phyloP scores from a whole-genome alignment of 2,113 vertebrate species.

The Rattus norvegicus region DNA sequence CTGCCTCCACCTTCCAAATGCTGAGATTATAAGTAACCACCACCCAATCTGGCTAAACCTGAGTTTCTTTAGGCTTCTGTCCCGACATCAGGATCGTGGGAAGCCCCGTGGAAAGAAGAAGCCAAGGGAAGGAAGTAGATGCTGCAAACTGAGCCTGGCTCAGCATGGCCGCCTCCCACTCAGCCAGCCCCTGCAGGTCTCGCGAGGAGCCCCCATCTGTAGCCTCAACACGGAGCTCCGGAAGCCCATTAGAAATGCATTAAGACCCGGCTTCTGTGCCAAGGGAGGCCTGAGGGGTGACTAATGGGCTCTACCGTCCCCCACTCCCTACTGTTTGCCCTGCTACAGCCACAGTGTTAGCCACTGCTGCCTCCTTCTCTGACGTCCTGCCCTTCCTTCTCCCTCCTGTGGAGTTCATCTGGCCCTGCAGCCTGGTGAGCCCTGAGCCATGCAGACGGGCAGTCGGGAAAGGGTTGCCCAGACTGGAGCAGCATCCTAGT shows the following conservation, averaged over 20 bases:
- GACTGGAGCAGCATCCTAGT: not conserved
- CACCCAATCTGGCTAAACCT: not conserved
- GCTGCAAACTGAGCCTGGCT: not conserved
- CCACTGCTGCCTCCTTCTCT: not conserved
- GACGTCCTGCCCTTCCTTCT: not conserved
- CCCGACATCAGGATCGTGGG: not conserved
- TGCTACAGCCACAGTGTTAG: accelerated
- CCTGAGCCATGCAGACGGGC: accelerated
- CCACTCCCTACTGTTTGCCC: accelerated
- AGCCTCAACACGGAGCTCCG: not conserved
- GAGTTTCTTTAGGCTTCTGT: not conserved
- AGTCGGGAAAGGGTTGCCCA: not conserved
- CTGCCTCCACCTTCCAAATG: not conserved
- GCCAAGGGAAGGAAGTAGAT: not conserved
- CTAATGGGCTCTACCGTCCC: not conserved
- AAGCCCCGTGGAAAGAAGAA: not conserved
- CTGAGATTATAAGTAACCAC: too few species aligned
- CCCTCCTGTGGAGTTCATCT: not conserved
- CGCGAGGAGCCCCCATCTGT: accelerated
- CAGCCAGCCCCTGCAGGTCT: not conserved
- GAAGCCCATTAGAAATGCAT: conserved; percentile 34
- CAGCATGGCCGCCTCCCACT: too few species aligned
- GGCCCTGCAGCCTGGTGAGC: not conserved
- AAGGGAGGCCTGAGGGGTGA: not conserved
- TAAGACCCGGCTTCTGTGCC: not conserved